These are phyloP conservation scores for Oedothorax gibbosus DNA, from an alignment of 1,140 invertebrate species.

Conservation along the genomic window DNA sequence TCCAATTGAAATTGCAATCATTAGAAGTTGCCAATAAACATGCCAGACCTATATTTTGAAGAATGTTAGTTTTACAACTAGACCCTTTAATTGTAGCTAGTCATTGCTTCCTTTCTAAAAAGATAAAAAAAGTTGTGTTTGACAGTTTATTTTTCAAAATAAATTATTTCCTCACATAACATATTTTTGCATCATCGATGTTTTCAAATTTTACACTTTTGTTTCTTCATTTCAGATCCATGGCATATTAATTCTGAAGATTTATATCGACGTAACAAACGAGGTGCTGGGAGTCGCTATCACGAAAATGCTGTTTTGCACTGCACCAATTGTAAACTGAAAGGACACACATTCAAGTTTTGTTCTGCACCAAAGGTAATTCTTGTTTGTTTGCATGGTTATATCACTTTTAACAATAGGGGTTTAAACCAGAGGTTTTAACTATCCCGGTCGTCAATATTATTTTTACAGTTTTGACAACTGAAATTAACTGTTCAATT, in stretches of 20 bases:
- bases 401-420: neutral
- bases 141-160: no score
- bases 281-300: constrained; percentile 25
- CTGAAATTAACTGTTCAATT: no score
- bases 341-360: constrained; percentile 22
- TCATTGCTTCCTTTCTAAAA: no score
- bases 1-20: neutral
- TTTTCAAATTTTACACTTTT: neutral
- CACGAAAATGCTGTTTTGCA: neutral
- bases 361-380: constrained; percentile 17
- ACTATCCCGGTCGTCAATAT: neutral
- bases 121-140: no score
- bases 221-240: constrained; percentile 23
- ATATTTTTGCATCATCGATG: no score
- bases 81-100: no score
- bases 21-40: no score
- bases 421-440: no score
- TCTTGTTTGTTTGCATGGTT: neutral
- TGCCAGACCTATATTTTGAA: no score
- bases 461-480: neutral
- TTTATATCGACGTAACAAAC: constrained; percentile 1
- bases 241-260: constrained; percentile 40
- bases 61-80: no score
- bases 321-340: constrained; percentile 23
- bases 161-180: neutral